Evolutionary conservation across 2,113 vertebrate species (phyloP).

Genomic region (Oreotrochilus melanogaster): DNA sequence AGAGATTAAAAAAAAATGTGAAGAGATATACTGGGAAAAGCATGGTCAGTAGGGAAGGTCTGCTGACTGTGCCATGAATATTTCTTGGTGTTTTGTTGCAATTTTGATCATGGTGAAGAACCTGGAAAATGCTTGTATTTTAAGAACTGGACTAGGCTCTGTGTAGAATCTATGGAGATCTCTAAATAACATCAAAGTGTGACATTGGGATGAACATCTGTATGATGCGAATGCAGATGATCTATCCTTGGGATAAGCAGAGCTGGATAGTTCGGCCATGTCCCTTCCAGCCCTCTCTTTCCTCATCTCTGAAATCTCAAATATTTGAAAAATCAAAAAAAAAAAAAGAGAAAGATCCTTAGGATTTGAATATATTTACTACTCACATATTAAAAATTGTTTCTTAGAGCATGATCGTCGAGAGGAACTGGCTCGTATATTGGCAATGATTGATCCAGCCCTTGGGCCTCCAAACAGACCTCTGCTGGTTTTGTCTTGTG

Average conservation of each 20-base stretch:
- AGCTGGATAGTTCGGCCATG: not conserved
- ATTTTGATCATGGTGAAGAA: not conserved
- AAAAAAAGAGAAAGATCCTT: not conserved
- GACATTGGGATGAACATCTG: not conserved
- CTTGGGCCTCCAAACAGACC: conserved; percentile 81
- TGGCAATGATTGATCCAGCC: conserved; percentile 83
- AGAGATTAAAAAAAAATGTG: not conserved
- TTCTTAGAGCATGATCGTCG: conserved; percentile 77
- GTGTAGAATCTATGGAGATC: not conserved
- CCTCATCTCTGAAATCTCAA: not conserved
- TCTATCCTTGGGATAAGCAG: not conserved
- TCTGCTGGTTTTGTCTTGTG: conserved; percentile 89
- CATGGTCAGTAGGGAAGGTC: not conserved
- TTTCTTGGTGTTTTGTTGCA: not conserved
- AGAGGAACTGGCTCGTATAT: conserved; percentile 84
- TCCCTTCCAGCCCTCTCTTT: not conserved
- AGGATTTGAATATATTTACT: not conserved
- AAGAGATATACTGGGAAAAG: not conserved
- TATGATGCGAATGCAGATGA: no score
- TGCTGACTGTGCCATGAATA: not conserved
- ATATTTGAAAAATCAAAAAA: not conserved
- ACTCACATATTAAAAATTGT: not conserved
- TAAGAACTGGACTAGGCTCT: not conserved
- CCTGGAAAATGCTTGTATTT: not conserved
- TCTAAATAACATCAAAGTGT: not conserved